Evolutionary conservation across 2,113 vertebrate species (phyloP).

Genomic region (Circaetus cinerascens): DNA sequence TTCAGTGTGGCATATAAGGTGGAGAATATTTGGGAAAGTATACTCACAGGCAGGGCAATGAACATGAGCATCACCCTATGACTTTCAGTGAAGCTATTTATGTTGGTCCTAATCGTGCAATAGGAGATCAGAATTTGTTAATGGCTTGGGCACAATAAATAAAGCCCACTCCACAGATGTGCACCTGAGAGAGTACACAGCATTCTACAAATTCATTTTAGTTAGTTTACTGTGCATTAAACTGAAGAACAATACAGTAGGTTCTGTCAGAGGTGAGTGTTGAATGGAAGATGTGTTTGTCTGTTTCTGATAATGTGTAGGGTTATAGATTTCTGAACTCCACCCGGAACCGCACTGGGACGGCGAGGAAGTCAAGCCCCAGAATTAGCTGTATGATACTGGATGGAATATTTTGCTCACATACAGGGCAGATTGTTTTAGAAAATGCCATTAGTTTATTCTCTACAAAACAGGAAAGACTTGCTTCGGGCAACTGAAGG

Average conservation of each 20-base stretch:
- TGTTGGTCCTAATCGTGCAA: not conserved
- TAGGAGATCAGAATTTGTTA: not conserved
- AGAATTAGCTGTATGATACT: not conserved
- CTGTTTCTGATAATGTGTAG: not conserved
- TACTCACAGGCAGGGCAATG: not conserved
- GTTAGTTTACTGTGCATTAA: not conserved
- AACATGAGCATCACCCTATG: not conserved
- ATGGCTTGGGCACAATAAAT: not conserved
- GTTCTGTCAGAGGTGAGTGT: not conserved
- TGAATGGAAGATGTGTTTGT: not conserved
- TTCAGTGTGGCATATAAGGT: not conserved
- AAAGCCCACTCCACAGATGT: not conserved
- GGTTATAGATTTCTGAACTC: not conserved
- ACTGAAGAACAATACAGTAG: not conserved
- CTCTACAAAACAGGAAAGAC: not conserved
- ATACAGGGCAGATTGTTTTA: not conserved
- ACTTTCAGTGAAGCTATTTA: not conserved
- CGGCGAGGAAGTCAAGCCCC: not conserved
- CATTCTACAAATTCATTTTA: not conserved
- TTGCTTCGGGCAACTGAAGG: conserved; percentile 18
- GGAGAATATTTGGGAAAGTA: not conserved
- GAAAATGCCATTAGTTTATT: not conserved
- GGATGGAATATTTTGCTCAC: not conserved
- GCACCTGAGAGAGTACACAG: not conserved
- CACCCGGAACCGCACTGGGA: rapidly evolving